Base-by-base conservation (phyloP, 1,140 invertebrate genomes). In the Trialeurodes vaporariorum region DNA sequence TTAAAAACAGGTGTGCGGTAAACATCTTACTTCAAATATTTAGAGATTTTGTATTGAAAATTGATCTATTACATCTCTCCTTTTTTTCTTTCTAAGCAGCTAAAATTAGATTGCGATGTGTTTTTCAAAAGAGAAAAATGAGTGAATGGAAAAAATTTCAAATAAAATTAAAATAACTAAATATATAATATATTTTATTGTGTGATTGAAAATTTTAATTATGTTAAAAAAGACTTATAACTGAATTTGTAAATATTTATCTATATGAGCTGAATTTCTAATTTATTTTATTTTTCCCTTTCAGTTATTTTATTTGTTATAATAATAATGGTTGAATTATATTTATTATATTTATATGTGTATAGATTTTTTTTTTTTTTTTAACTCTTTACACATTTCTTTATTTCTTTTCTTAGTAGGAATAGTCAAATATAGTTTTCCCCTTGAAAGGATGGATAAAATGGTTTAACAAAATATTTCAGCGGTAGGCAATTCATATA, bases 231-330 rank as follows among this genome's bases (percentile, higher is more conserved):
- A 49, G 34, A 49, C 34, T 49, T 49, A 49, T 49, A 49, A 49
- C 34, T 49, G 34, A 49, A 49, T 49, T 49, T 49, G 34, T 49
- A 49, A 49, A 49, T 49, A 49, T 49, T 49, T 49, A 49, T 49
- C 34, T 49, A 49, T 49, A 49, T 49, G 34, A 49, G 34, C 34
- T 49, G 34, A 49, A 49, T 49, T 49, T 49, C 34, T 49, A 49
- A 49, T 49, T 49, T 49, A 49, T 49, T 49, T 49, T 49, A 49
- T 49, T 49, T 49, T 49, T 49, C 17, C 34, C 34, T 17, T 49
- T 49, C 34, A 49, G 34, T 49, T 49, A 49, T 17, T 49, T 49
- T 49, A 49, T 49, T 49, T 49, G 34, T 49, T 49, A 49, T 49
- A 49, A 49, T 17, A 17, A 49, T 49, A 49, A 49, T 49, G 34